phyloP scores from a whole-genome alignment of 2,797 vertebrate species.

The Lepidocolaptes lacrymiger region DNA sequence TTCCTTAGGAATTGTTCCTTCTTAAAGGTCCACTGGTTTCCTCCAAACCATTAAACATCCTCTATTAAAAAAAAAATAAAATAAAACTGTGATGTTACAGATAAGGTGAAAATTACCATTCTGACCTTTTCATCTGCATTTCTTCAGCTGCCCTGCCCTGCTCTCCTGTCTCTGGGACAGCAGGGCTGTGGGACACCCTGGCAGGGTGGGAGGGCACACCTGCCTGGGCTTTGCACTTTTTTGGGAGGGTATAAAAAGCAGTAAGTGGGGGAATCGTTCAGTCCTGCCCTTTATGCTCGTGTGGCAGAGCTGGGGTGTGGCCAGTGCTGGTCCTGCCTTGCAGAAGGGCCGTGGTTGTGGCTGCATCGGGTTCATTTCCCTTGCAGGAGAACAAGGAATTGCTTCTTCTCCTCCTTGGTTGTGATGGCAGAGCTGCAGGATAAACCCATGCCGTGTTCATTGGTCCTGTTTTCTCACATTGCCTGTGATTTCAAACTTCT shows the following conservation, averaged over 20 bases:
- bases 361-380: accelerated
- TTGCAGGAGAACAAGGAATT: not conserved
- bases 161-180: not conserved
- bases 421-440: not conserved
- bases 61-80: not conserved
- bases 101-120: not conserved
- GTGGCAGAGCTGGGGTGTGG: not conserved
- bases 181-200: not conserved
- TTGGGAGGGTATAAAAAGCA: not conserved
- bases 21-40: not conserved
- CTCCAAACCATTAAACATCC: not conserved
- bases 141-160: not conserved
- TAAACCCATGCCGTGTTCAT: accelerated
- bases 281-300: not conserved
- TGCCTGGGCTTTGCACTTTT: accelerated
- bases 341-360: not conserved
- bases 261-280: accelerated
- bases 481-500: not conserved
- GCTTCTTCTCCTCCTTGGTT: not conserved
- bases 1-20: not conserved
- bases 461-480: accelerated
- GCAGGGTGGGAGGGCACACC: not conserved
- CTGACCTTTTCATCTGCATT: not conserved
- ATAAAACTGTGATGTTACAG: not conserved
- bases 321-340: accelerated